Base-by-base conservation (phyloP, 2,888 invertebrate species). In the Tenodera sinensis region DNA sequence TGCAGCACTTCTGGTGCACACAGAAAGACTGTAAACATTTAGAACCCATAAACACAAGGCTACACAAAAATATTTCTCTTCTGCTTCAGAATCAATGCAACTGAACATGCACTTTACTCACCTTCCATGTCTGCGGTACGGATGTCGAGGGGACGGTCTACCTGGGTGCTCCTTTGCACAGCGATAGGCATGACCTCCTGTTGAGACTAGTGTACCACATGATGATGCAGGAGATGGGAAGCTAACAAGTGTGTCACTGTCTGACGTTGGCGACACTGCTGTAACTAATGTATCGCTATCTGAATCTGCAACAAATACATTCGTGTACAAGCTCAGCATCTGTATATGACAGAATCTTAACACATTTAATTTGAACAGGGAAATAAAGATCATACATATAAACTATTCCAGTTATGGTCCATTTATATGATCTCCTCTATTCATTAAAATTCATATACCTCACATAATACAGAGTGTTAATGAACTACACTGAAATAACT, bases 131-230 rank as follows among this genome's bases (percentile, higher is more conserved):
- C 28, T 87, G 12, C 42, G 42, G 42, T 14, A 30, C 20, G 20
- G 54, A 14, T n/a, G 87, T 1, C 30, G 30, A 3, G 14, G 82
- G 7, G 82, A 28, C 3, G n/a, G n/a, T 84, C 81, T 84, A 8
- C 20, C 28, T 7, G 87, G 87, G 8, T 83, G 93, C 0, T 93
- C 93, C 30, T 94, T 89, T 0, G 95, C 95, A 93, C 94, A 94
- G 85, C 94, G 91, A 91, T 95, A 95, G 28, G 94, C 94, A 91
- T 94, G 94, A 1, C 95, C 95, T 83, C 94, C 95, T 87, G 93
- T 93, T 2, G 95, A 95, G 83, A 95, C 94, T 1, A 95, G 93
- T 14, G 95, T 95, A 88, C 94, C 94, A 86, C 94, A 94, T n/a
- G 95, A 94, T 91, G 94, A 94, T 85, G 94, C 93, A 3, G 93